These are phyloP conservation scores for Rynchops niger DNA, from an alignment of 2,113 vertebrate species.

Conservation along the genomic window DNA sequence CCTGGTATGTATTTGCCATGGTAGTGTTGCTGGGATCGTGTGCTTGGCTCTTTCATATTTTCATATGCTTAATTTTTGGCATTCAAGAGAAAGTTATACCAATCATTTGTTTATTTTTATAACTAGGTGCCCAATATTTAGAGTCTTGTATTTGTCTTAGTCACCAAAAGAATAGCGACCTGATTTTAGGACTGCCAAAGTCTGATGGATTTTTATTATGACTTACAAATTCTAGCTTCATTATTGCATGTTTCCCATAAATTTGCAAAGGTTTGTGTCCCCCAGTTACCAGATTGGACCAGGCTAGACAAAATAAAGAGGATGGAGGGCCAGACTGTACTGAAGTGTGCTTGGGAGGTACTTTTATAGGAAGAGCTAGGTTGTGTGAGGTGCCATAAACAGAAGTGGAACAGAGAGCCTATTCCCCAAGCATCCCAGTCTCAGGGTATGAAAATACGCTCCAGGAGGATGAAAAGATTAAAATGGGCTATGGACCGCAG, in stretches of 20 bases:
- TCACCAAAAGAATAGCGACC: not conserved
- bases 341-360: not conserved
- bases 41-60: not conserved
- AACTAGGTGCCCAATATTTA: not conserved
- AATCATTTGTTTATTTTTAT: not conserved
- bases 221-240: not conserved
- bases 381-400: not conserved
- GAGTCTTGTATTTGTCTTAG: not conserved
- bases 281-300: not conserved
- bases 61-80: not conserved
- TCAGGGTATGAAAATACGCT: not conserved
- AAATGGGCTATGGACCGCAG: not conserved
- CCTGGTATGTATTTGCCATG: not conserved
- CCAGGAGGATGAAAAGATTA: not conserved
- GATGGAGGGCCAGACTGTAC: not conserved
- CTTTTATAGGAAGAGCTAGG: not conserved
- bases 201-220: not conserved
- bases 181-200: not conserved
- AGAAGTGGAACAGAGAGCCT: not conserved
- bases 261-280: not conserved
- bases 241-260: not conserved
- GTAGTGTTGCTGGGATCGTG: not conserved
- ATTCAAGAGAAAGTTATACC: not conserved
- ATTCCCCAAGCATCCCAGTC: not conserved
- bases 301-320: not conserved